phyloP scores from a whole-genome alignment of 2,113 vertebrate species.

The Trochalopteron elliotii region DNA sequence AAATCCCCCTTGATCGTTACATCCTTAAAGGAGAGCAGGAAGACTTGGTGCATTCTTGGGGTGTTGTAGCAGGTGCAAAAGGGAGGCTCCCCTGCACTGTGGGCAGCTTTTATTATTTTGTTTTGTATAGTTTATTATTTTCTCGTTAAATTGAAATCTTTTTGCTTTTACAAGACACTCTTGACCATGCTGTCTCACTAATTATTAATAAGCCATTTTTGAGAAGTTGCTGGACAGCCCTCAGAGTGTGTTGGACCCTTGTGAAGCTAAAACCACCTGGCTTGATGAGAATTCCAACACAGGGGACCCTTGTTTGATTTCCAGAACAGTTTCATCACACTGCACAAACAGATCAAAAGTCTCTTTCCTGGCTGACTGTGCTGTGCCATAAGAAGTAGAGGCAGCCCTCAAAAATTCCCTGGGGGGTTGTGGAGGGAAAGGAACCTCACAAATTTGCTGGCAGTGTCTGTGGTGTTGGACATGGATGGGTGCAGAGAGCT shows the following conservation, averaged over 20 bases:
- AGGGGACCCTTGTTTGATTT: background rate
- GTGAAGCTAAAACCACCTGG: background rate
- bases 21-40: background rate
- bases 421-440: background rate
- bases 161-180: background rate
- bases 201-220: background rate
- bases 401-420: background rate
- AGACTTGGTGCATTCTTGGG: background rate
- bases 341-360: background rate
- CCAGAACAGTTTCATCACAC: background rate
- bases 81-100: background rate
- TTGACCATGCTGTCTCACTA: background rate
- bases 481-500: background rate
- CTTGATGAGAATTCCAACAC: background rate
- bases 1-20: background rate
- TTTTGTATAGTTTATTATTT: background rate
- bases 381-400: background rate
- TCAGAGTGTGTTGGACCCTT: background rate
- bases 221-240: background rate
- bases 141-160: background rate
- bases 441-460: background rate
- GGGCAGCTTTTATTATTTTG: background rate
- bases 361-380: background rate
- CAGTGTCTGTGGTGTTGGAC: background rate
- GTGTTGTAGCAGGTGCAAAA: background rate